Evolutionary conservation across 2,797 vertebrate genomes (phyloP), one percentile per base, ranked within the genome.

Genomic region (Eulemur rubriventer): DNA sequence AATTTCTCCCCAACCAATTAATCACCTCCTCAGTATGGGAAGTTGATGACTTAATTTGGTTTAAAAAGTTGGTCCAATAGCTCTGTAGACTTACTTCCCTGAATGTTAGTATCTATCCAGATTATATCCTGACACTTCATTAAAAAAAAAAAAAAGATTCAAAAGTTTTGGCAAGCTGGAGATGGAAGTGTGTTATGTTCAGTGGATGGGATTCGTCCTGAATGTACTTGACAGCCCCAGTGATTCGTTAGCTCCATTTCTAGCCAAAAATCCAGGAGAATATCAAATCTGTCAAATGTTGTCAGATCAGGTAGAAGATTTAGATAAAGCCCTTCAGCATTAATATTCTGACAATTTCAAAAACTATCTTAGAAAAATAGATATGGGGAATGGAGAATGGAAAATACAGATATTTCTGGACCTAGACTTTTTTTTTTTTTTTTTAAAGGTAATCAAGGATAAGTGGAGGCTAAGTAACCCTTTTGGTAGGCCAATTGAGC

Each of bases 21-120:
- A 81, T 95, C 84, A 65, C 67, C 82, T 81, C 89, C 85, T 88
- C 61, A 16, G 48, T 30, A 26, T 38, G 43, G 88, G 81, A 85
- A 89, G 46, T 91, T 28, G 3, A 33, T 85, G 94, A 87, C 85
- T 96, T 95, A 46, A 76, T 94, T 95, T 95, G 89, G n/a, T 92
- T 86, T 10, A 38, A 87, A 72, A 43, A 65, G 50, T 57, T 75
- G 92, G 69, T 70, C 76, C 86, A 57, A 38, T 94, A 55, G 50
- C 43, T 81, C 38, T 83, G 76, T 72, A 73, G 63, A 94, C 48
- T 90, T 83, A 48, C 94, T 75, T 92, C 41, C n/a, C 43, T 76
- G 33, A 69, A 33, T 96, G 82, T 73, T 90, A 57, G 59, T 95
- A 67, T 85, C 50, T 57, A 72, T 52, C 70, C 63, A 75, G 84